These are phyloP conservation scores for Bombycilla garrulus DNA, from an alignment of 2,113 vertebrate genomes.

Conservation along the genomic window DNA sequence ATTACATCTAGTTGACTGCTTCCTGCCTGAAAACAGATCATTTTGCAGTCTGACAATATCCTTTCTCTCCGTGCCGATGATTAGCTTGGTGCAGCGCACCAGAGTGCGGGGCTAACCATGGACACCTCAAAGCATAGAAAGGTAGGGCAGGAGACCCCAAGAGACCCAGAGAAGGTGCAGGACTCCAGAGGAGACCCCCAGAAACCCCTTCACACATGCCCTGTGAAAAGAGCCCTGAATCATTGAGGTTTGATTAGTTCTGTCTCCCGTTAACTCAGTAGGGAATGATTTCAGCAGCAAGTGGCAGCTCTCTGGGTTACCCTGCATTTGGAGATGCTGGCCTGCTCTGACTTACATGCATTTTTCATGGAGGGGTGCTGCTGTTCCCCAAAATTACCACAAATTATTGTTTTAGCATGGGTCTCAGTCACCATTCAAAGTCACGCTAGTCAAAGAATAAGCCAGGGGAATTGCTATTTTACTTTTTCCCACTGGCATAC, in stretches of 20 bases:
- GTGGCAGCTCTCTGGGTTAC: not conserved
- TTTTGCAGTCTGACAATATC: slow-evolving; percentile 77
- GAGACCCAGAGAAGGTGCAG: not conserved
- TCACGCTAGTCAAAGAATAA: not conserved
- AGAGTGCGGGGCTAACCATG: slow-evolving; percentile 44
- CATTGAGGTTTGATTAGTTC: not conserved
- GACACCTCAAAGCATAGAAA: slow-evolving; percentile 40
- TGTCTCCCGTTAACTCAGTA: not conserved
- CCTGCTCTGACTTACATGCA: not conserved
- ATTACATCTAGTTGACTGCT: slow-evolving; percentile 79
- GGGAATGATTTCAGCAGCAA: slow-evolving; percentile 34
- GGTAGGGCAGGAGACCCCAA: slow-evolving; percentile 19
- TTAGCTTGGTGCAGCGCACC: slow-evolving; percentile 64
- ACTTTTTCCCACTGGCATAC: slow-evolving; percentile 8
- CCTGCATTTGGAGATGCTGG: not conserved
- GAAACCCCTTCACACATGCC: not conserved
- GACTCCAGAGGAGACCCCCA: not conserved
- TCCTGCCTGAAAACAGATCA: slow-evolving; percentile 82
- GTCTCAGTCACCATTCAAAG: not conserved
- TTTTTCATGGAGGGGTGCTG: not conserved
- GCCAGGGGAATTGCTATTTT: slow-evolving; percentile 9
- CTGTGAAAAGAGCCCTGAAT: not conserved
- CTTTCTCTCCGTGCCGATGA: slow-evolving; percentile 61
- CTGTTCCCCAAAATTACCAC: not conserved
- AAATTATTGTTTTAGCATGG: not conserved